A percentile compares a stretch with the other conserved stretches of the same genome.
phyloP scores from a whole-genome alignment of 1,140 invertebrate species.

The Tribolium castaneum region DNA sequence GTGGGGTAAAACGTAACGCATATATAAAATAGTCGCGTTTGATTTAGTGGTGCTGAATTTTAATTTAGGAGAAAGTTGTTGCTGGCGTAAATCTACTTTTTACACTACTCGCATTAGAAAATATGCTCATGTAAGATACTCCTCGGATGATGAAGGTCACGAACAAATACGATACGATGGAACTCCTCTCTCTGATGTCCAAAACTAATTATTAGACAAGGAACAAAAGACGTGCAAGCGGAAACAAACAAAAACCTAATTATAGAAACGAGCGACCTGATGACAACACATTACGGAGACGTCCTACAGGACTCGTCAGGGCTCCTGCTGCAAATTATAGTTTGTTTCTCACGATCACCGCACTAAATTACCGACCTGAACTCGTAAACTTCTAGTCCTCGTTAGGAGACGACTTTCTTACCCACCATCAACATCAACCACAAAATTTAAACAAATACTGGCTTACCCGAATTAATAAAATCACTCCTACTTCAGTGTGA shows the following conservation, averaged over 20 bases:
- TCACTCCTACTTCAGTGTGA: too few relatives aligned
- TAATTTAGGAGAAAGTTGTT: conserved; percentile 43
- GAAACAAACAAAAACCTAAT: conserved; percentile 60
- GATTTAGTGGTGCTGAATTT: conserved; percentile 44
- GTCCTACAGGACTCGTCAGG: conserved; percentile 60
- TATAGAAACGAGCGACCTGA: conserved; percentile 61
- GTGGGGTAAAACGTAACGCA: conserved; percentile 13
- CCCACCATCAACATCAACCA: not conserved
- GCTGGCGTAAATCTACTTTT: conserved; percentile 41
- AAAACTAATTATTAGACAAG: conserved; percentile 58
- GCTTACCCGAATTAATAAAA: too few relatives aligned
- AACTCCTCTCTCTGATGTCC: conserved; percentile 44
- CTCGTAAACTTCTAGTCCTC: conserved; percentile 43
- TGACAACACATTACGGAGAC: conserved; percentile 61
- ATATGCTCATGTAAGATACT: not conserved
- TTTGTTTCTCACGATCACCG: conserved; percentile 58
- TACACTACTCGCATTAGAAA: conserved; percentile 39
- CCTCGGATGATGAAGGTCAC: conserved; percentile 15
- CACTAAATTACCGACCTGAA: conserved; percentile 56
- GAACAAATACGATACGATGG: conserved; percentile 6
- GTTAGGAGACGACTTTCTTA: not conserved
- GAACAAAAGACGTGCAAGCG: conserved; percentile 53
- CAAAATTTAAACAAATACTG: not conserved
- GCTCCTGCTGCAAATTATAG: conserved; percentile 55
- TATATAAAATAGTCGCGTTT: conserved; percentile 43